Evolutionary conservation across 2,797 vertebrate genomes (phyloP), one percentile per base, ranked within the genome.

Genomic region (Meda fulgida): DNA sequence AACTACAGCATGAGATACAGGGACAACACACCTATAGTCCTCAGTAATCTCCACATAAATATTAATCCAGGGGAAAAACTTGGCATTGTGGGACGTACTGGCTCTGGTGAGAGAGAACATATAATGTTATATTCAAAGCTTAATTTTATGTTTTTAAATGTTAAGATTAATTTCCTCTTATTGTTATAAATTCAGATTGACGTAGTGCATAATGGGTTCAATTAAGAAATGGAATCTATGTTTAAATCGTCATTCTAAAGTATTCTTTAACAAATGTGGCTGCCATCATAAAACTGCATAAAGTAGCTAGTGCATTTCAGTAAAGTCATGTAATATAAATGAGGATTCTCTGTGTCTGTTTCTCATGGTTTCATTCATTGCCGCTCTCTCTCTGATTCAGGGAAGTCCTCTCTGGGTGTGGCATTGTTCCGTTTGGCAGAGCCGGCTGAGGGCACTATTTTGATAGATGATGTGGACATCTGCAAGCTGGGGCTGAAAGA

Each of bases 71-170:
- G 90, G 83, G 94, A 97, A 93, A 96, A 95, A n/a, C 87, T 97
- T 6, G 96, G 96, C 43, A 96, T 97, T n/a, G 94, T 97, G 36
- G 96, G 96, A 91, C 94, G 95, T 85, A 96, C 94, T 0, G 93
- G 93, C 14, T 97, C 96, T 18, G 96, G 95, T 96, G 91, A 93
- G 94, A 51, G 8, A 31, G 29, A 23, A 53, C 1, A 1, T 66
- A 21, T 51, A n/a, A 58, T 21, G n/a, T 36, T 21, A 4, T 7
- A 29, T 75, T 18, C 26, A 69, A 80, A 63, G 40, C 21, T 63
- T 48, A 29, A 34, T 55, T 58, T 29, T 3, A 26, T 4, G 78
- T 51, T 40, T 48, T 43, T 1, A 40, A n/a, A 51, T 14, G 10
- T 38, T 63, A 46, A 60, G 10, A 5, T 69, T 26, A 21, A 38